Base-by-base conservation (phyloP, 2,113 vertebrate species). In the Pelecanoides urinatrix region DNA sequence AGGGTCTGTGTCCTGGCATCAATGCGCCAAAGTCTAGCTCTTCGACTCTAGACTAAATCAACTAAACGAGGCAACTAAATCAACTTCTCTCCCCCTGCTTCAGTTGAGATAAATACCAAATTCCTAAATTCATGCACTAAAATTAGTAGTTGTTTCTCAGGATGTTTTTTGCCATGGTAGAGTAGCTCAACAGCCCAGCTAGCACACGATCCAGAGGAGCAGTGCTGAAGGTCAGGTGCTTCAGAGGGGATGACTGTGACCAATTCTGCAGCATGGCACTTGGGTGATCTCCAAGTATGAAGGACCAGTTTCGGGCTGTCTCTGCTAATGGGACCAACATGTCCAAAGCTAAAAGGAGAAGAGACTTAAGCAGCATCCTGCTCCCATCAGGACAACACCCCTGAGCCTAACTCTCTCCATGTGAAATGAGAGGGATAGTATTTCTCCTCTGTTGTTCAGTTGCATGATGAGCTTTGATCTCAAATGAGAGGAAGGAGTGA, bases 91-190 rank as follows among this genome's bases (percentile, higher is more conserved):
- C 6, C 17, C 36, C 32, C 34, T 1, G 3, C 17, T 47, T 50
- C 27, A 8, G 26, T 4, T 0, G 3, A 49, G 38, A 32, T 10
- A 49, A 13, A 23, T 19, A 34, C 9, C 0, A 4, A 53, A 68
- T 26, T 44, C 52, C 53, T 50, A 47, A 76, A 56, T 61, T 49
- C n/a, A 19, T 12, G 44, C 63, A 44, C 74, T 44, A 14, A 6
- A 23, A 18, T 8, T 6, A 55, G 55, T 3, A 26, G 26, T 2
- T 32, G 30, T 18, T 75, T 49, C 55, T 53, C 27, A 36, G 38
- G 62, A 32, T 10, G 13, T 20, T 5, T 55, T 88, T n/a, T 38
- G n/a, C 44, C 3, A 2, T 10, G 55, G 30, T 8, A 30, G 73
- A 58, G 67, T 4, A 56, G 56, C 30, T 58, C 50, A 19, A 34